These are phyloP conservation scores for Cephus pulcher DNA, from an alignment of 2,888 invertebrate genomes.

Conservation along the genomic window DNA sequence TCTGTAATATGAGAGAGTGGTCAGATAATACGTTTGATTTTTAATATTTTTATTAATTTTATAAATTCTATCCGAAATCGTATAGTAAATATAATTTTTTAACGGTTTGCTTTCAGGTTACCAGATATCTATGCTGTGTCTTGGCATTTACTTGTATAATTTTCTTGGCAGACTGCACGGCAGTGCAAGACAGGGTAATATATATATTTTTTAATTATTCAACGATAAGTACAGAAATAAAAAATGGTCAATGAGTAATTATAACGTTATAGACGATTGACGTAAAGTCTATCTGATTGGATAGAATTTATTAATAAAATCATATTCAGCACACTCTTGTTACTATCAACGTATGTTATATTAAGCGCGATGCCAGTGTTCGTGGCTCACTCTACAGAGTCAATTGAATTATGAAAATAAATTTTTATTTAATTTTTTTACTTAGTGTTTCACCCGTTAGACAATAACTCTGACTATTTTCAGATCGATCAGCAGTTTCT, in stretches of 20 bases:
- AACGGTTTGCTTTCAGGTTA: constrained; percentile 31
- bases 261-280: not conserved
- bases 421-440: not conserved
- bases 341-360: too few relatives aligned
- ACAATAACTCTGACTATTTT: not conserved
- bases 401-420: not conserved
- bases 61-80: not conserved
- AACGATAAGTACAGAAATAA: not conserved
- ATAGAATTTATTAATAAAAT: too few relatives aligned
- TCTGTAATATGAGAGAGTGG: not conserved
- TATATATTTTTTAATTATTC: not conserved
- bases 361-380: too few relatives aligned
- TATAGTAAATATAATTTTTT: not conserved
- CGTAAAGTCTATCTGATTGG: too few relatives aligned
- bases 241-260: not conserved
- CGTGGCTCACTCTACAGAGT: too few relatives aligned
- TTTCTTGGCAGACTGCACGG: constrained; percentile 23
- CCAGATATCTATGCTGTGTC: constrained; percentile 35
- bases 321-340: too few relatives aligned
- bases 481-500: constrained; percentile 43
- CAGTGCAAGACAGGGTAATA: constrained; percentile 35
- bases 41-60: not conserved
- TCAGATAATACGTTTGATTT: not conserved
- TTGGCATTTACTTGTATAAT: constrained; percentile 34
- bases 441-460: not conserved